Evolutionary conservation across 2,113 vertebrate genomes (phyloP).

Genomic region (Alosa alosa): DNA sequence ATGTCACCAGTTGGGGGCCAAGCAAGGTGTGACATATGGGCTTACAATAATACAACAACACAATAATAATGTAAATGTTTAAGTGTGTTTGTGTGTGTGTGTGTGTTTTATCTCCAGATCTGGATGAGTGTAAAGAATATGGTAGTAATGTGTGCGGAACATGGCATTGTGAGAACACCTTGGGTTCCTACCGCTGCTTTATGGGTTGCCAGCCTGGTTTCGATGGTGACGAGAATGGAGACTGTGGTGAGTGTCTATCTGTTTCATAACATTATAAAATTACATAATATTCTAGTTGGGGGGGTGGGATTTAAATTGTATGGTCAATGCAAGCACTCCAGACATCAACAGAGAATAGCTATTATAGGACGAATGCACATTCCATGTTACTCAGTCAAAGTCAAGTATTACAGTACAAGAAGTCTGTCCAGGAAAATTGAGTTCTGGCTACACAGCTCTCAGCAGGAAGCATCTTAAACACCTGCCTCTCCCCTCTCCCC

Average conservation of each 20-base stretch:
- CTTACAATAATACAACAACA: too few species aligned
- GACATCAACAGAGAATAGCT: too few species aligned
- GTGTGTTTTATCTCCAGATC: constrained; percentile 55
- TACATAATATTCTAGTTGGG: background rate
- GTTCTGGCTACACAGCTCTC: background rate
- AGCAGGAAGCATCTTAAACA: background rate
- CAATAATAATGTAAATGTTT: too few species aligned
- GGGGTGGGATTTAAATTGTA: too few species aligned
- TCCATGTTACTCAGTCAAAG: too few species aligned
- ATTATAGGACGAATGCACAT: background rate
- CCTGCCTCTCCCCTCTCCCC: background rate
- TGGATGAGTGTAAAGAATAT: constrained; percentile 73
- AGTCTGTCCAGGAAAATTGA: background rate
- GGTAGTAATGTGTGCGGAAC: constrained; percentile 66
- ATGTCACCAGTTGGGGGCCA: too few species aligned
- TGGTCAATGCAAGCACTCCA: too few species aligned
- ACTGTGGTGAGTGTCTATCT: constrained; percentile 64
- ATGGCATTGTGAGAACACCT: constrained; percentile 74
- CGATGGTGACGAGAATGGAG: constrained; percentile 49
- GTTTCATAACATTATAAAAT: background rate
- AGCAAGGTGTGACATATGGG: too few species aligned
- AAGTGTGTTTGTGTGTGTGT: background rate
- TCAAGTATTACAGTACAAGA: too few species aligned
- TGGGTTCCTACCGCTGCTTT: constrained; percentile 74
- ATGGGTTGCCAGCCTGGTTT: constrained; percentile 65